Percentiles rank a stretch among this genome's conserved stretches.
Evolutionary conservation across 2,797 vertebrate species (phyloP).

Genomic region (Buphagus erythrorhynchus): DNA sequence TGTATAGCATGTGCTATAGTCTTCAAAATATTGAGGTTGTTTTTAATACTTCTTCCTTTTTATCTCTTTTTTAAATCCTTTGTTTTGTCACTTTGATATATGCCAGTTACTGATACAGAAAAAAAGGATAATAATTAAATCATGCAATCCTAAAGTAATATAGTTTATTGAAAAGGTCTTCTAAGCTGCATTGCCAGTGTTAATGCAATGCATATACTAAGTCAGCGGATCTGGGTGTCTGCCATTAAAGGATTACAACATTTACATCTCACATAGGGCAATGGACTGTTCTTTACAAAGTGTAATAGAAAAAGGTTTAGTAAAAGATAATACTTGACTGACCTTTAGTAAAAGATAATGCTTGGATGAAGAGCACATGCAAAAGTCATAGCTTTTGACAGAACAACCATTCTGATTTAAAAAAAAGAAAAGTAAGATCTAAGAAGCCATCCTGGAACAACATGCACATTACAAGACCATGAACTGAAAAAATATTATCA

Average conservation of each 20-base stretch:
- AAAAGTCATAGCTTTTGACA: neutral
- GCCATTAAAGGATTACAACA: neutral
- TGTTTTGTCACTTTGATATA: neutral
- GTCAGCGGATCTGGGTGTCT: neutral
- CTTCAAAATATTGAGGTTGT: neutral
- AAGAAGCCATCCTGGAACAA: neutral
- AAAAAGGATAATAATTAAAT: neutral
- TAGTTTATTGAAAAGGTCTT: neutral
- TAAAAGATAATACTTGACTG: neutral
- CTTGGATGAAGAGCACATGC: neutral
- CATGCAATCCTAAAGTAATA: neutral
- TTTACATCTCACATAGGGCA: neutral
- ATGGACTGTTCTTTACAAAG: neutral
- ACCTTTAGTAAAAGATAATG: neutral
- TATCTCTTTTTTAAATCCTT: neutral
- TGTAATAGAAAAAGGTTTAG: neutral
- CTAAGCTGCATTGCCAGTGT: neutral
- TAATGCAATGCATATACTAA: neutral
- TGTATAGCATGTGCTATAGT: neutral
- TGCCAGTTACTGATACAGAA: neutral
- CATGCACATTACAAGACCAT: neutral
- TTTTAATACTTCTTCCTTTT: neutral
- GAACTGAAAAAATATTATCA: neutral
- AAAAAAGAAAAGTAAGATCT: neutral
- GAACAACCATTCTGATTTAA: neutral